Evolutionary conservation across 2,888 invertebrate genomes (phyloP).

Genomic region (Cephalotes varians): DNA sequence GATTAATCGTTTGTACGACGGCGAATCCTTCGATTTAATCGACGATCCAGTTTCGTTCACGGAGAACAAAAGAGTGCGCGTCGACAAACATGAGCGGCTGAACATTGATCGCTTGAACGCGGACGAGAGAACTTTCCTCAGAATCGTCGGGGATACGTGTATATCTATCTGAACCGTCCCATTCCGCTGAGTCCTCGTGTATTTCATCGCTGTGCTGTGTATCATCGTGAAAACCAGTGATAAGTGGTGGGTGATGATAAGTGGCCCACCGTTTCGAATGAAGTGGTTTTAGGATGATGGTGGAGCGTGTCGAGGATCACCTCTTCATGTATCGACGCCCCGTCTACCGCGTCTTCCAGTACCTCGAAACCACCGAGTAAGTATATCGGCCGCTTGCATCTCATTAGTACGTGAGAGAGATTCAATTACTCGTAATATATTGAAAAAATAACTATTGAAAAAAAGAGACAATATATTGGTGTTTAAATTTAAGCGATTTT

Average conservation of each 20-base stretch:
- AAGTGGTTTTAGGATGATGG: slow-evolving; percentile 87
- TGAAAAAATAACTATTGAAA: background rate
- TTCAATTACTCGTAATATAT: background rate
- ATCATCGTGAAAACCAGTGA: slow-evolving; percentile 58
- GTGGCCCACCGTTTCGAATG: slow-evolving; percentile 80
- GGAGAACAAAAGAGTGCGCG: background rate
- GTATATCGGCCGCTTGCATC: slow-evolving; percentile 82
- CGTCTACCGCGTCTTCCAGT: slow-evolving; percentile 93
- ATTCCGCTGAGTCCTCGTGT: background rate
- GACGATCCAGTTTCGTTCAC: background rate
- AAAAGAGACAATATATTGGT: background rate
- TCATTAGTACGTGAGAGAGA: background rate
- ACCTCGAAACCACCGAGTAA: slow-evolving; percentile 91
- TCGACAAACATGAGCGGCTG: background rate
- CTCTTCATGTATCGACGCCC: slow-evolving; percentile 92
- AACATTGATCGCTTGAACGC: slow-evolving; percentile 1
- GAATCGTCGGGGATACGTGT: background rate
- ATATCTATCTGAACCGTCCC: background rate
- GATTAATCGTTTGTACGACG: background rate
- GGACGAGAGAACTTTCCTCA: background rate
- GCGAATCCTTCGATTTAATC: background rate
- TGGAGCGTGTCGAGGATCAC: slow-evolving; percentile 93
- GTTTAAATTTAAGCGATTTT: background rate
- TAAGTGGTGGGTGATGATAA: slow-evolving; percentile 72
- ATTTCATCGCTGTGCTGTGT: slow-evolving; percentile 21